Base-by-base conservation (phyloP, 2,888 invertebrate species). In the Nemoura dubitans region DNA sequence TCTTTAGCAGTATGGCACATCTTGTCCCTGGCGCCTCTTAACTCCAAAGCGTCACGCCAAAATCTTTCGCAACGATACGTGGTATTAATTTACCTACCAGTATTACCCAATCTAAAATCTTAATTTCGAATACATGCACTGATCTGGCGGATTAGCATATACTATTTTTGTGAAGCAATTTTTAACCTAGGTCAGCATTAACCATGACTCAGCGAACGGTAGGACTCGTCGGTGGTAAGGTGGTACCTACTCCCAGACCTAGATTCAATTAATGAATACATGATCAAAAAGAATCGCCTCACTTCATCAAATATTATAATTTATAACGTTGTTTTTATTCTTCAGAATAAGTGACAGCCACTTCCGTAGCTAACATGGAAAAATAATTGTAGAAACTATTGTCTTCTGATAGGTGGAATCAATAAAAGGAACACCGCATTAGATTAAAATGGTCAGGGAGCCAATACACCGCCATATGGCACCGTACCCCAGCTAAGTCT, bases 1-100 rank as follows among this genome's bases (percentile, higher is more conserved):
- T 59, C 59, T 59, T 21, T 21, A 59, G 59, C 59, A 21, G 59
- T 14, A 21, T 21, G 59, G 59, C 59, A 59, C 59, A 59, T 59
- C 59, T 59, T 59, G 59, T 21, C 16, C 59, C 21, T 21, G 59
- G 59, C 21, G 59, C 59, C 59, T 59, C 59, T 14, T 36, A n/a
- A n/a, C n/a, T n/a, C n/a, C n/a, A n/a, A n/a, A 59, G 14, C 21
- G 59, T 59, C 16, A 59, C 59, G 59, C 59, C 10, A 59, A 59
- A 59, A 59, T 59, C 59, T 59, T 59, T 21, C 59, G 59, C 59
- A 59, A 59, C 59, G 21, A 21, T 59, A 21, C 59, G 16, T 21
- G 59, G 59, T 59, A 59, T 59, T 59, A 59, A 59, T 59, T 59
- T 59, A 59, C 59, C 59, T 59, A 59, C 59, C 59, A 59, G 59